Evolutionary conservation across 2,888 invertebrate genomes (phyloP), one percentile per base, ranked within the genome.

Genomic region (Chrysotoxum bicinctum): DNA sequence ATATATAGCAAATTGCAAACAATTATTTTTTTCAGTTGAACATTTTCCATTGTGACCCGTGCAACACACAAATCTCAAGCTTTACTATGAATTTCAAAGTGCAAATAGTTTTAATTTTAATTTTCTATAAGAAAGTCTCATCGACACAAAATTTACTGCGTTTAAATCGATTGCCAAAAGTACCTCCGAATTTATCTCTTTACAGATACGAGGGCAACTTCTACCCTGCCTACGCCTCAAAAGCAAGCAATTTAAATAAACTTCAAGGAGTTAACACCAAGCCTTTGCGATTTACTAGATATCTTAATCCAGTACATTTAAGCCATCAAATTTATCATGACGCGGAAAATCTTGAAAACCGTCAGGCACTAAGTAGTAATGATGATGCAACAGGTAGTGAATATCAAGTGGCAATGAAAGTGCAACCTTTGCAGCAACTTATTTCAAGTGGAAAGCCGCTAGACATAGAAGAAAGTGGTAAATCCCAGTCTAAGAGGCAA

Each of bases 191-290:
- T 30, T 9, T 85, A 12, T 66, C 80, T 1, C 16, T 64, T 19
- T 64, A 81, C 21, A 81, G 26, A 62, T 85, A 85, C 37, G 81
- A 85, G 30, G 85, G 85, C 1, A 85, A 85, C 58, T 81, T 73
- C 10, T 81, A 81, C 69, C 85, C 85, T 6, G 7, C n/a, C n/a
- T 58, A 50, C 23, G 56, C 58, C 1, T 52, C 82, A 1, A 72
- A 30, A 3, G 7, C 50, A 21, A 14, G 60, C 3, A 37, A 74
- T 32, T 5, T 12, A n/a, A 54, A 77, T 52, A 10, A 7, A n/a
- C 10, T 30, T 74, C 40, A 69, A 45, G 37, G 54, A 45, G 50
- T 58, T 66, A 40, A 48, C 10, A 1, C 21, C 1, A 50, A 30
- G 12, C 35, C 74, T 30, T 9, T 7, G 1, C 21, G 32, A 30